These are phyloP conservation scores for Sylvia atricapilla DNA, from an alignment of 2,113 vertebrate species.

Conservation along the genomic window DNA sequence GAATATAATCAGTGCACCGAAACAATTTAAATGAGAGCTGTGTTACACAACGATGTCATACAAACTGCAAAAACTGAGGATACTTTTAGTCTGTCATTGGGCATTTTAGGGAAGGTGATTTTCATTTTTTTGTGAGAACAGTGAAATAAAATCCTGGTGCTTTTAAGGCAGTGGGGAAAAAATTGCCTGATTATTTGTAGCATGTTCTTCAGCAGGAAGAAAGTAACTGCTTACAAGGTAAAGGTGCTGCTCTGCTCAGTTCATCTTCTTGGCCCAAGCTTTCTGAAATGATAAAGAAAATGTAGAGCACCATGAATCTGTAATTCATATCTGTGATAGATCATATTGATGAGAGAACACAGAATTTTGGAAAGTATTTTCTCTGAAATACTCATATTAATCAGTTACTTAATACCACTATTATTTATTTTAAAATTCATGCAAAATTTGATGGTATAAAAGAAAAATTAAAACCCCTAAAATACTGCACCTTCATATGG, in stretches of 20 bases:
- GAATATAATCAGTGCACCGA: not conserved
- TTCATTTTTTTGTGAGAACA: not conserved
- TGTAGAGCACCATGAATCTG: not conserved
- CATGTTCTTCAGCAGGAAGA: not conserved
- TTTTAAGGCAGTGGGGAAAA: not conserved
- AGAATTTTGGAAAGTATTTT: not conserved
- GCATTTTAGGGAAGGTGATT: not conserved
- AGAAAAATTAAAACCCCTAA: not conserved
- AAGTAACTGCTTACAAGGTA: not conserved
- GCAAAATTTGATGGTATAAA: not conserved
- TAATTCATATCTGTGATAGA: not conserved
- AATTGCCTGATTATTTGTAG: not conserved
- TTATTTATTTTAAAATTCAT: not conserved
- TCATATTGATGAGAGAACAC: not conserved
- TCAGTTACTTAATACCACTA: not conserved
- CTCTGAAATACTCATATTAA: not conserved
- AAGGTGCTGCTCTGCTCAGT: not conserved
- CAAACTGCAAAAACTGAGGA: not conserved
- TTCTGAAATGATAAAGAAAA: not conserved
- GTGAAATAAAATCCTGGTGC: not conserved
- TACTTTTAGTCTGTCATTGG: not conserved
- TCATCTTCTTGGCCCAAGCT: not conserved
- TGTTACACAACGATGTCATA: not conserved
- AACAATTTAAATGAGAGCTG: not conserved
- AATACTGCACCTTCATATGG: not conserved